Conservation (phyloP, 2,113 vertebrate genomes). For the Bos taurus region DNA sequence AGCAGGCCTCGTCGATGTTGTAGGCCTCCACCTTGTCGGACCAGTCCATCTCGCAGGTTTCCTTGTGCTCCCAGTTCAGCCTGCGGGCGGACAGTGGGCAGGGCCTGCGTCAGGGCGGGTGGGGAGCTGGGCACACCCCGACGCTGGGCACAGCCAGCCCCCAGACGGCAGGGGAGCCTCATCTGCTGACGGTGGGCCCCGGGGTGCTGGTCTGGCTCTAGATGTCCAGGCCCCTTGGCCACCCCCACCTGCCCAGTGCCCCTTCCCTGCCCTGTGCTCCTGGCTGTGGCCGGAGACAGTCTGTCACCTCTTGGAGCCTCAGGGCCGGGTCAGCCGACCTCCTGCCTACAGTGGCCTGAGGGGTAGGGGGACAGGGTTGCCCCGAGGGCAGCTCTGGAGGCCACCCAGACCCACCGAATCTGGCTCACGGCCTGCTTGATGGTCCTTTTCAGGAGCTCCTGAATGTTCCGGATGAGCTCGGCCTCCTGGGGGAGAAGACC, state of each 20-base stretch:
- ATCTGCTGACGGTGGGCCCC: not conserved
- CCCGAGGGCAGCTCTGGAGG: conserved; percentile 64
- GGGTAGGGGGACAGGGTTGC: not conserved
- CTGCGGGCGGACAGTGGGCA: conserved; percentile 66
- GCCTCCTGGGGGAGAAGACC: conserved; percentile 83
- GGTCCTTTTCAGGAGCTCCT: conserved; percentile 91
- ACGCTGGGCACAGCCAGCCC: too few relatives aligned
- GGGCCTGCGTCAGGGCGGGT: not conserved
- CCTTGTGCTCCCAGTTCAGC: conserved; percentile 86
- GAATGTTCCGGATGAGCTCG: conserved; percentile 89
- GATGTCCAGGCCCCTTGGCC: not conserved
- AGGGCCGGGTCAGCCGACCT: rapidly evolving
- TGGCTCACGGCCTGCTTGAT: conserved; percentile 85
- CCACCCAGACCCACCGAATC: conserved; percentile 82
- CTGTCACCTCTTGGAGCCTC: not conserved
- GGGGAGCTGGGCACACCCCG: not conserved
- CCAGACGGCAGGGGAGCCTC: not conserved
- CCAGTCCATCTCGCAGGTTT: conserved; percentile 89
- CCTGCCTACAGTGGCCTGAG: conserved; percentile 78
- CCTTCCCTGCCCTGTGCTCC: not conserved
- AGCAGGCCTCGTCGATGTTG: conserved; percentile 82
- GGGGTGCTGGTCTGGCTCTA: not conserved
- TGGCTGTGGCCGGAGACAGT: not conserved
- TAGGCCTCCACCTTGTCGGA: conserved; percentile 91
- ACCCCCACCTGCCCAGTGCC: not conserved